These are phyloP conservation scores for Percopsis transmontana DNA, from an alignment of 2,113 vertebrate genomes.

Conservation along the genomic window DNA sequence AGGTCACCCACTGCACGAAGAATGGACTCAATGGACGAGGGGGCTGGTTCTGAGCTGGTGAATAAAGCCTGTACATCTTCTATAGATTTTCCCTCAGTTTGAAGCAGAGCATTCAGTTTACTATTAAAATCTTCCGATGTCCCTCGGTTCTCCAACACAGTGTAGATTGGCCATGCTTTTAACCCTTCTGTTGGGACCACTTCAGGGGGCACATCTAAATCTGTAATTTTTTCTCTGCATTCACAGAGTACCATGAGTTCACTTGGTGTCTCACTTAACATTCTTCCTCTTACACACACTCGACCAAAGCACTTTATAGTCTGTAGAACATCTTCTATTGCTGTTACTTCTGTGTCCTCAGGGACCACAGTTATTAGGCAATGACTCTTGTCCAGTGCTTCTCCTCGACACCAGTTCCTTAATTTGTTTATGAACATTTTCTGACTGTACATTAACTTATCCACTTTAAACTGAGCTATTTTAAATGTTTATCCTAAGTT, in stretches of 20 bases:
- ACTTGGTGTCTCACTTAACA: background rate
- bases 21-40: background rate
- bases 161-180: background rate
- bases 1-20: background rate
- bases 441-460: background rate
- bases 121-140: background rate
- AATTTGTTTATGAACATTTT: background rate
- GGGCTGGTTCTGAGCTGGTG: background rate
- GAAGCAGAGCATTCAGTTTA: background rate
- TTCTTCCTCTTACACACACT: background rate
- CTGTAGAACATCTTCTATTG: background rate
- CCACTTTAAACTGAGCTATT: no score
- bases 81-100: background rate
- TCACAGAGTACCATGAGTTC: background rate
- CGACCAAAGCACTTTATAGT: background rate
- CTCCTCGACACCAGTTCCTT: slow-evolving; percentile 2
- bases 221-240: background rate
- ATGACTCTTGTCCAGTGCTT: background rate
- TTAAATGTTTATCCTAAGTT: no score
- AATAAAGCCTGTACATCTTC: background rate
- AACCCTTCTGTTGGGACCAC: background rate
- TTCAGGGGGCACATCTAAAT: background rate
- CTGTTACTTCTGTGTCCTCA: background rate
- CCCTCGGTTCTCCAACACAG: background rate
- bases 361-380: background rate